phyloP scores from a whole-genome alignment of 2,113 vertebrate genomes.

The Thymallus thymallus region DNA sequence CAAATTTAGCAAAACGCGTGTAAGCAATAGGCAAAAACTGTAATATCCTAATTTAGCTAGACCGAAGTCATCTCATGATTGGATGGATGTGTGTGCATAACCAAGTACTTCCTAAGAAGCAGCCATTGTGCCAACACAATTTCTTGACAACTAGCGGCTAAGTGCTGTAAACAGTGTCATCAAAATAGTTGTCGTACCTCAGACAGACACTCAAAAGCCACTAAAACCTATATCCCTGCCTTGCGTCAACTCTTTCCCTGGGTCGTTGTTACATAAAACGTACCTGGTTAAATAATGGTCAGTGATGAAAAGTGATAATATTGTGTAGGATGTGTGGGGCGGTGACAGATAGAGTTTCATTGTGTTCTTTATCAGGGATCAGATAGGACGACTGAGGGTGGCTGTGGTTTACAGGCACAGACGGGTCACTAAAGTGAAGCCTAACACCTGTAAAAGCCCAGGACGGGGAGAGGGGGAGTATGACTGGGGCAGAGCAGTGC shows the following conservation, averaged over 20 bases:
- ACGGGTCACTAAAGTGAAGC: slow-evolving; percentile 59
- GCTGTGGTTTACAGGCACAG: slow-evolving; percentile 69
- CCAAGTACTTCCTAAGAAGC: slow-evolving; percentile 26
- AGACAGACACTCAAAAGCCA: slow-evolving; percentile 29
- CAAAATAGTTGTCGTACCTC: slow-evolving; percentile 56
- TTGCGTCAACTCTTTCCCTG: not conserved
- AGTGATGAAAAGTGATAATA: slow-evolving; percentile 58
- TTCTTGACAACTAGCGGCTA: slow-evolving; percentile 50
- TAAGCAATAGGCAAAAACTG: no score
- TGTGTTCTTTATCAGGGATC: slow-evolving; percentile 56
- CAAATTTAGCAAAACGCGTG: no score
- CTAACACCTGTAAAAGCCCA: slow-evolving; percentile 64
- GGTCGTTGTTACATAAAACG: slow-evolving; percentile 20
- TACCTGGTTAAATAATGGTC: slow-evolving; percentile 68
- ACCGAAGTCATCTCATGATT: slow-evolving; percentile 56
- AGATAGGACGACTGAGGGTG: slow-evolving; percentile 55
- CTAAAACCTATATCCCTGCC: not conserved
- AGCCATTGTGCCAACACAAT: slow-evolving; percentile 26
- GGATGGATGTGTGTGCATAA: slow-evolving; percentile 59
- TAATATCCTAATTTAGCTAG: slow-evolving; percentile 45
- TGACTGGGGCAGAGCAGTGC: slow-evolving; percentile 9
- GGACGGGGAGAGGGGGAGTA: slow-evolving; percentile 45
- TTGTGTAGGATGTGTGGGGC: slow-evolving; percentile 46
- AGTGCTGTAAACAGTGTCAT: slow-evolving; percentile 52
- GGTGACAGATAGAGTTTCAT: slow-evolving; percentile 33